phyloP scores from a whole-genome alignment of 2,888 invertebrate genomes.

The Caenorhabditis imperialis region DNA sequence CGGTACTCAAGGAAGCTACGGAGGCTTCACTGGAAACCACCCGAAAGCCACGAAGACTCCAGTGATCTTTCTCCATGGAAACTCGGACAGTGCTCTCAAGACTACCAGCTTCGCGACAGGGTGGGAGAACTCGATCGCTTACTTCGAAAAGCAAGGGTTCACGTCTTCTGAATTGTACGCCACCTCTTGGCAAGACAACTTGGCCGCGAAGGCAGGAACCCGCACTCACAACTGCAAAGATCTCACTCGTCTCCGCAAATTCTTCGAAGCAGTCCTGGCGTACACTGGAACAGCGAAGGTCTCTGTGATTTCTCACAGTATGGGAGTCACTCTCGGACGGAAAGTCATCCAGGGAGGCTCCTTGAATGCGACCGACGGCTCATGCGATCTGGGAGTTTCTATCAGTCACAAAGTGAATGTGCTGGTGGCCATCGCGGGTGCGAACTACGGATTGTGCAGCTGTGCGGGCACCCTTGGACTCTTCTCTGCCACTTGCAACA shows the following conservation, averaged over 20 bases:
- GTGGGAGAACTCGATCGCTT: slow-evolving; percentile 60
- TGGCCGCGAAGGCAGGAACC: slow-evolving; percentile 45
- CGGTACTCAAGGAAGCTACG: slow-evolving; percentile 64
- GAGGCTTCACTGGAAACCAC: slow-evolving; percentile 47
- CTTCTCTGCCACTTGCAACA: slow-evolving; percentile 62
- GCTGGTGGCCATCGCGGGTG: slow-evolving; percentile 67
- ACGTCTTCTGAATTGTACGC: slow-evolving; percentile 67
- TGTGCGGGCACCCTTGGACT: slow-evolving; percentile 57
- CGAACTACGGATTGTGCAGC: slow-evolving; percentile 66
- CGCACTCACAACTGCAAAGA: slow-evolving; percentile 67
- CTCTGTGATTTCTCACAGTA: slow-evolving; percentile 66
- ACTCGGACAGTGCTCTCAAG: slow-evolving; percentile 64
- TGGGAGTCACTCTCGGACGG: slow-evolving; percentile 70
- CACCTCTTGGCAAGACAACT: slow-evolving; percentile 70
- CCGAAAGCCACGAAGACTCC: slow-evolving; percentile 31
- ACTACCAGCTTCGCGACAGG: slow-evolving; percentile 53
- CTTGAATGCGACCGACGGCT: slow-evolving; percentile 56
- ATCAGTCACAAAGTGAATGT: slow-evolving; percentile 57
- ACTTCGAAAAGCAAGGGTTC: slow-evolving; percentile 62
- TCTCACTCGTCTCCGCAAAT: slow-evolving; percentile 60
- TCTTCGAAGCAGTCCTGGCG: slow-evolving; percentile 64
- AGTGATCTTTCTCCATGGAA: slow-evolving; percentile 67
- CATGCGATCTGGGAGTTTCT: slow-evolving; percentile 50
- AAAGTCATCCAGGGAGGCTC: slow-evolving; percentile 67
- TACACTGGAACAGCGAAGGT: slow-evolving; percentile 61